Conservation (phyloP, 2,888 invertebrate species). For the Campoletis raptor region DNA sequence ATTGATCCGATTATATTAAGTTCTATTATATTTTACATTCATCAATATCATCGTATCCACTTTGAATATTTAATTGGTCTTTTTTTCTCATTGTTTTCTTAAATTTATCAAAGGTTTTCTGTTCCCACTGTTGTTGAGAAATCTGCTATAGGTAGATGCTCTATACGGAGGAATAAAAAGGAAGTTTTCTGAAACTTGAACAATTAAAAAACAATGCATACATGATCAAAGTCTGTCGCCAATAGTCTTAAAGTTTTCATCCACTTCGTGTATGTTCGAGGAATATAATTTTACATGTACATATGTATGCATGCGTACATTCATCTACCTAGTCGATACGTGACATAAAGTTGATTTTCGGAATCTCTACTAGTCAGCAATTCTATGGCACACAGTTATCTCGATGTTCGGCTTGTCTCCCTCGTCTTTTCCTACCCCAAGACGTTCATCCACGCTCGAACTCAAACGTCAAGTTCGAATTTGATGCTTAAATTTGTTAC, state of each 20-base stretch:
- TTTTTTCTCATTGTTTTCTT: neutral
- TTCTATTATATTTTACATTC: neutral
- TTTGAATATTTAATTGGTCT: neutral
- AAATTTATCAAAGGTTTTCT: neutral
- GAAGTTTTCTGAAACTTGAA: neutral
- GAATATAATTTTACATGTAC: neutral
- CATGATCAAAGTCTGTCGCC: neutral
- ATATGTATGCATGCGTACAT: neutral
- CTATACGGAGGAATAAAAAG: neutral
- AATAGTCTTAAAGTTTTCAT: neutral
- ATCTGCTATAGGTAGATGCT: neutral
- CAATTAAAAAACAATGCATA: neutral
- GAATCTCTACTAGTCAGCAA: conserved; percentile 52
- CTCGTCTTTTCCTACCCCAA: neutral
- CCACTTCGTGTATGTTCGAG: neutral
- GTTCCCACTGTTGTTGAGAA: neutral
- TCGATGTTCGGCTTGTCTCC: conserved; percentile 23
- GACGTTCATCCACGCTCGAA: conserved; percentile 69
- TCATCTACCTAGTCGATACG: conserved; percentile 15
- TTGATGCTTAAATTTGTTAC: conserved; percentile 82
- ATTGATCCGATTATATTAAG: neutral
- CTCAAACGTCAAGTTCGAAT: conserved; percentile 80
- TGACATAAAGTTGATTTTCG: conserved; percentile 57
- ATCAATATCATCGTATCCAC: neutral
- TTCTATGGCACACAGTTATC: conserved; percentile 32